phyloP scores from a whole-genome alignment of 2,888 invertebrate genomes.

The Pseudanteris insignis region DNA sequence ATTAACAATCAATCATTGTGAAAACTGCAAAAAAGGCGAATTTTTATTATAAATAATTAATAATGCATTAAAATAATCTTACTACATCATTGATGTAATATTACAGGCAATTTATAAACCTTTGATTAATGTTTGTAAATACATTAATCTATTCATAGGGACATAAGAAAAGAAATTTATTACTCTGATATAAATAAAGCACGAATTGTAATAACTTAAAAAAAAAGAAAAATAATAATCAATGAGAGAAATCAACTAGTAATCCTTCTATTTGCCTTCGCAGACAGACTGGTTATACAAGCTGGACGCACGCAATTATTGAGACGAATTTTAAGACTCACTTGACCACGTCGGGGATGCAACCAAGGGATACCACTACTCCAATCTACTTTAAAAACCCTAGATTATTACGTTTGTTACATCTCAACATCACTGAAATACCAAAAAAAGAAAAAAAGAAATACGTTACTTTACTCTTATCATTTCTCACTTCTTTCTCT shows the following conservation, averaged over 20 bases:
- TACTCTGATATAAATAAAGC: constrained; percentile 13
- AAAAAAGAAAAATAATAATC: too few species aligned
- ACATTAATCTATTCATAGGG: too few species aligned
- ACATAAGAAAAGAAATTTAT: too few species aligned
- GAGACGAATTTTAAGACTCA: constrained; percentile 67
- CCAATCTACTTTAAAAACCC: constrained; percentile 62
- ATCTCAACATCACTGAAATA: constrained; percentile 62
- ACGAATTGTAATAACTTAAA: constrained; percentile 12
- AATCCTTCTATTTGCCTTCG: constrained; percentile 66
- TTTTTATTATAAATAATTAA: too few species aligned
- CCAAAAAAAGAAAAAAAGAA: constrained; percentile 37
- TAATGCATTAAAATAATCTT: too few species aligned
- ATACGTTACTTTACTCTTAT: constrained; percentile 55
- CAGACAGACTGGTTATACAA: constrained; percentile 67
- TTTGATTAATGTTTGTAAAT: too few species aligned
- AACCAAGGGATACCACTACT: constrained; percentile 64
- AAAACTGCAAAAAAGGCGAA: too few species aligned
- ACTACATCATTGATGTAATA: too few species aligned
- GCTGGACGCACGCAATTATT: constrained; percentile 67
- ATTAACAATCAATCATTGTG: too few species aligned
- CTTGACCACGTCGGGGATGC: constrained; percentile 67
- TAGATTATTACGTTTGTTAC: constrained; percentile 61
- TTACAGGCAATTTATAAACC: too few species aligned
- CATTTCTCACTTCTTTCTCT: constrained; percentile 2
- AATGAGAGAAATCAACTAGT: too few species aligned